A percentile compares a stretch with the other conserved stretches of the same genome.
Evolutionary conservation across 2,113 vertebrate species (phyloP).

Genomic region (Anser brachyrhynchus): DNA sequence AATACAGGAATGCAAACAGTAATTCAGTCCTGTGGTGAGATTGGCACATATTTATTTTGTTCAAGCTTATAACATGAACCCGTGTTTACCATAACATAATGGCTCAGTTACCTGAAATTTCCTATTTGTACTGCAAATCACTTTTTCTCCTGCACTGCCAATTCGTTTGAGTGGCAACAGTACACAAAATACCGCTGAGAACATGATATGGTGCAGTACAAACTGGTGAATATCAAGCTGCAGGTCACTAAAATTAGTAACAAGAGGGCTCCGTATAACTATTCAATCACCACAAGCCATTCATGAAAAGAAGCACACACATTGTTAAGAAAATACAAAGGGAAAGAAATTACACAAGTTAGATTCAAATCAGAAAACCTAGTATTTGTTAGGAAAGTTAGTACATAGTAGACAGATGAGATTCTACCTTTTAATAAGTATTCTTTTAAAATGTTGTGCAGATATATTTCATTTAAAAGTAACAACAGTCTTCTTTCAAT

Average conservation of each 20-base stretch:
- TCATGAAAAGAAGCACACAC: conserved; percentile 51
- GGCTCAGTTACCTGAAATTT: neutral
- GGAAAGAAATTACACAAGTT: conserved; percentile 9
- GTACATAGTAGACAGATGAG: conserved; percentile 73
- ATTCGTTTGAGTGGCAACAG: neutral
- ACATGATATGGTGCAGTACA: neutral
- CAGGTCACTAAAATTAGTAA: conserved; percentile 39
- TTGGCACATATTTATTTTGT: neutral
- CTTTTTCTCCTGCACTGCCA: neutral
- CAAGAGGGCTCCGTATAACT: conserved; percentile 22
- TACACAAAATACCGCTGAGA: neutral
- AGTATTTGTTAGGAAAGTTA: conserved; percentile 61
- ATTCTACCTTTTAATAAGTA: conserved; percentile 77
- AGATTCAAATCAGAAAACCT: conserved; percentile 51
- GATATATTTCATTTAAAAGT: conserved; percentile 18
- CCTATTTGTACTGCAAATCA: neutral
- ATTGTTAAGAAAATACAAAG: conserved; percentile 32
- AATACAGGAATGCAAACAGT: neutral
- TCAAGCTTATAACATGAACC: neutral
- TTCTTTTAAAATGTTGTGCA: conserved; percentile 63
- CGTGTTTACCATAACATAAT: neutral
- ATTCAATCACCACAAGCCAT: conserved; percentile 62
- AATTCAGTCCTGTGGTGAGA: neutral
- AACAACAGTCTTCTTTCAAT: neutral
- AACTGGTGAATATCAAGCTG: neutral